Conservation (phyloP, 2,888 invertebrate genomes). For the Abscondita cerata region DNA sequence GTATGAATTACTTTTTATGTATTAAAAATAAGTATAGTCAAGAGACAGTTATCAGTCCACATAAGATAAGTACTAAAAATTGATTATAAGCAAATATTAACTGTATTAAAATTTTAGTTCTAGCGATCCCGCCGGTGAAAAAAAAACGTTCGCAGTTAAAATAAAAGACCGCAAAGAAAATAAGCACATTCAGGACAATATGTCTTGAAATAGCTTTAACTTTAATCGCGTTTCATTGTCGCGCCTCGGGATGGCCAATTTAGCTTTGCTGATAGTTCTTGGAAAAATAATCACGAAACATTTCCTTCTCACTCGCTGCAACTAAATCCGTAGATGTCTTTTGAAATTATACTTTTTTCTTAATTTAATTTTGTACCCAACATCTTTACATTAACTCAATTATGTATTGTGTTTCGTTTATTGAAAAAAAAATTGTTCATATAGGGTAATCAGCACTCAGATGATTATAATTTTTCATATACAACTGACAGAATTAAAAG, state of each 20-base stretch:
- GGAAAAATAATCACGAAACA: conserved; percentile 42
- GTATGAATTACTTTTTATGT: too few species aligned
- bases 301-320: conserved; percentile 24
- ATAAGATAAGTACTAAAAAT: too few species aligned
- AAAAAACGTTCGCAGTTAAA: conserved; percentile 25
- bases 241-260: conserved; percentile 47
- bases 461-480: too few species aligned
- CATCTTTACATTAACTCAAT: too few species aligned
- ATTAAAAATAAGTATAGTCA: too few species aligned
- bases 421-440: too few species aligned
- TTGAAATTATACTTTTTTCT: conserved; percentile 28
- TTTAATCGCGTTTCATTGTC: conserved; percentile 50
- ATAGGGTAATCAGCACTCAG: too few species aligned
- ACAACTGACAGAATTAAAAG: neutral
- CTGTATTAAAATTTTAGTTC: neutral
- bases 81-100: too few species aligned
- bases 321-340: conserved; percentile 26
- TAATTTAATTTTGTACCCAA: conserved; percentile 21
- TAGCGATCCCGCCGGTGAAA: conserved; percentile 20
- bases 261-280: conserved; percentile 44
- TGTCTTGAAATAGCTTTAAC: conserved; percentile 46
- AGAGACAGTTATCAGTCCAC: too few species aligned
- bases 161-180: conserved; percentile 22
- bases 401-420: too few species aligned
- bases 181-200: conserved; percentile 41